Evolutionary conservation across 2,888 invertebrate species (phyloP).

Genomic region (Sphecodes monilicornis): DNA sequence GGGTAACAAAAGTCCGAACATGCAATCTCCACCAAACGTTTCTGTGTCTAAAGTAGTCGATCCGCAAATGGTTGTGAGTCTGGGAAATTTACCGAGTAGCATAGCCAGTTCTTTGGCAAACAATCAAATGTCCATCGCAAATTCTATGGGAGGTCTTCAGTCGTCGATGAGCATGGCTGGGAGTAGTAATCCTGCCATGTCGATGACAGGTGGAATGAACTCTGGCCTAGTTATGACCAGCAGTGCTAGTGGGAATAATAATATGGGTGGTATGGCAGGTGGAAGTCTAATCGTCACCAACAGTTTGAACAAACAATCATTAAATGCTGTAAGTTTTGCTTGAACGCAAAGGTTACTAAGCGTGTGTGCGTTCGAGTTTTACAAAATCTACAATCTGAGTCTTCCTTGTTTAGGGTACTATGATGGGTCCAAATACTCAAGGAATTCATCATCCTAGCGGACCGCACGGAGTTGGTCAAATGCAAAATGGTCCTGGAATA

Average conservation of each 20-base stretch:
- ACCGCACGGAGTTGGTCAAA: slow-evolving; percentile 82
- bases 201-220: slow-evolving; percentile 83
- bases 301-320: slow-evolving; percentile 90
- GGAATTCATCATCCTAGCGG: slow-evolving; percentile 81
- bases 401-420: slow-evolving; percentile 81
- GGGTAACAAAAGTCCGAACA: slow-evolving; percentile 93
- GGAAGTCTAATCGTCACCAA: slow-evolving; percentile 91
- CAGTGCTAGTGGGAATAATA: slow-evolving; percentile 87
- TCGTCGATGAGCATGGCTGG: slow-evolving; percentile 88
- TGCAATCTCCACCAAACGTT: slow-evolving; percentile 94
- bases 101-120: slow-evolving; percentile 85
- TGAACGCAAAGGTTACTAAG: background rate
- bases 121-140: slow-evolving; percentile 84
- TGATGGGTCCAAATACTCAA: slow-evolving; percentile 86
- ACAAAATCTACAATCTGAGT: background rate
- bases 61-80: slow-evolving; percentile 86
- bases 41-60: slow-evolving; percentile 90
- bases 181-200: slow-evolving; percentile 81
- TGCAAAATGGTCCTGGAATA: slow-evolving; percentile 92
- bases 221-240: slow-evolving; percentile 93
- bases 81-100: slow-evolving; percentile 86
- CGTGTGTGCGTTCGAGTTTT: background rate
- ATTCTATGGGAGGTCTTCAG: slow-evolving; percentile 85
- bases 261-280: slow-evolving; percentile 88
- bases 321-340: slow-evolving; percentile 81